Evolutionary conservation across 2,797 vertebrate genomes (phyloP).

Genomic region (Semaprochilodus insignis): DNA sequence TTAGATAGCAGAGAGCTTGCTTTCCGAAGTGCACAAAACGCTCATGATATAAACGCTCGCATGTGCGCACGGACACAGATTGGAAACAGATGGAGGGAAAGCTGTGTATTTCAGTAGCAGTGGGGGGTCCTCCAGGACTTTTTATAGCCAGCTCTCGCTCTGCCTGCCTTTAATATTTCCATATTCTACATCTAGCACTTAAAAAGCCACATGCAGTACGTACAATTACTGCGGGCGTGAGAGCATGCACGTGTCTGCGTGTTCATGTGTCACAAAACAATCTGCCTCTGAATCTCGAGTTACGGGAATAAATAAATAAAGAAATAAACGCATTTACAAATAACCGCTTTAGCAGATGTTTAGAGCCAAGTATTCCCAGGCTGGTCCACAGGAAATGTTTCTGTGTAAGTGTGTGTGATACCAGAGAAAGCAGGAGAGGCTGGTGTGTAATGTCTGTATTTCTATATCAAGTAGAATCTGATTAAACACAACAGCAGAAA

Average conservation of each 20-base stretch:
- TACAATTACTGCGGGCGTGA: not conserved
- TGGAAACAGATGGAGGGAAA: conserved; percentile 45
- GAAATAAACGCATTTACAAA: not conserved
- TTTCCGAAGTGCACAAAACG: not conserved
- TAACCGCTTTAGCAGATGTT: conserved; percentile 59
- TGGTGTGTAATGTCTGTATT: not conserved
- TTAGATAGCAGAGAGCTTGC: no score
- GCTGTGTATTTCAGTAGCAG: conserved; percentile 29
- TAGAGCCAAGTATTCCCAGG: conserved; percentile 22
- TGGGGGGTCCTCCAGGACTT: conserved; percentile 30
- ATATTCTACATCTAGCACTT: conserved; percentile 37
- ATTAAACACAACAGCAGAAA: not conserved
- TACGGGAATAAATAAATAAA: conserved; percentile 27
- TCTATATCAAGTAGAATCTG: not conserved
- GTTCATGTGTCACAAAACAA: conserved; percentile 15
- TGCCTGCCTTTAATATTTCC: conserved; percentile 29
- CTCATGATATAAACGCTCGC: not conserved
- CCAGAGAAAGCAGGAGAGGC: not conserved
- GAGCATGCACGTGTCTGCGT: not conserved
- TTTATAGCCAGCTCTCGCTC: conserved; percentile 34
- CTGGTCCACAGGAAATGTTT: conserved; percentile 51
- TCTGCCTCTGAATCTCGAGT: conserved; percentile 43
- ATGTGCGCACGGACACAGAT: conserved; percentile 37
- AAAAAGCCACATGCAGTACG: conserved; percentile 19
- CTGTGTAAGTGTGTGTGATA: not conserved